phyloP scores from a whole-genome alignment of 2,888 invertebrate genomes.

The Parochlus steinenii region DNA sequence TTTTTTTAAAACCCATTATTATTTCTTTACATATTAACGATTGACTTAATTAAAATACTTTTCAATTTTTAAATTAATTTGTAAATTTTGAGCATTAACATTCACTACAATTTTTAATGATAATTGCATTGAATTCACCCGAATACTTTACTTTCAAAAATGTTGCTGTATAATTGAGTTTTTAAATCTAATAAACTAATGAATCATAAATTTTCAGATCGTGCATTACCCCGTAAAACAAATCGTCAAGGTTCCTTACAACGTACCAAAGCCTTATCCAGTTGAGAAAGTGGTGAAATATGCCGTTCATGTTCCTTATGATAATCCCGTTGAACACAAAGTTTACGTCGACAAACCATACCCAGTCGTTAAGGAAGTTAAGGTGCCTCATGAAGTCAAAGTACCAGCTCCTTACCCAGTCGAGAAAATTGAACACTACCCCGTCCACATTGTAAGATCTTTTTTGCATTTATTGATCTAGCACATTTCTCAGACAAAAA shows the following conservation, averaged over 20 bases:
- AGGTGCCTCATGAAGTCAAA: conserved; percentile 48
- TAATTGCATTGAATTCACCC: too few species aligned
- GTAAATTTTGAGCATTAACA: too few species aligned
- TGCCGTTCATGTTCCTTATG: conserved; percentile 47
- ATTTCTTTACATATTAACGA: too few species aligned
- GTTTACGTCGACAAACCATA: conserved; percentile 61
- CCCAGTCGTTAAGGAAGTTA: conserved; percentile 48
- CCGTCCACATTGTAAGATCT: conserved; percentile 18
- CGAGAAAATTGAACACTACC: conserved; percentile 52
- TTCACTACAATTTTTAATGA: too few species aligned
- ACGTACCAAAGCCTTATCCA: conserved; percentile 44
- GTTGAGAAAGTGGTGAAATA: conserved; percentile 46
- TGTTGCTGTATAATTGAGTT: conserved; percentile 29
- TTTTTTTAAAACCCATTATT: too few species aligned
- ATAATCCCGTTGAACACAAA: conserved; percentile 49
- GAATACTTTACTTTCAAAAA: too few species aligned
- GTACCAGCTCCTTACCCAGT: conserved; percentile 61
- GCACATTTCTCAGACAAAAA: too few species aligned
- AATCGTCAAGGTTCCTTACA: conserved; percentile 32
- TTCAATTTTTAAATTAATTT: too few species aligned
- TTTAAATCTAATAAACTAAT: conserved; percentile 46
- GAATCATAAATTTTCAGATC: conserved; percentile 49
- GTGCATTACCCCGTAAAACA: conserved; percentile 30
- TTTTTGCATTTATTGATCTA: conserved; percentile 20
- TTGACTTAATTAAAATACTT: too few species aligned